These are phyloP conservation scores for Aegithalos caudatus DNA, from an alignment of 2,113 vertebrate species.

Conservation along the genomic window DNA sequence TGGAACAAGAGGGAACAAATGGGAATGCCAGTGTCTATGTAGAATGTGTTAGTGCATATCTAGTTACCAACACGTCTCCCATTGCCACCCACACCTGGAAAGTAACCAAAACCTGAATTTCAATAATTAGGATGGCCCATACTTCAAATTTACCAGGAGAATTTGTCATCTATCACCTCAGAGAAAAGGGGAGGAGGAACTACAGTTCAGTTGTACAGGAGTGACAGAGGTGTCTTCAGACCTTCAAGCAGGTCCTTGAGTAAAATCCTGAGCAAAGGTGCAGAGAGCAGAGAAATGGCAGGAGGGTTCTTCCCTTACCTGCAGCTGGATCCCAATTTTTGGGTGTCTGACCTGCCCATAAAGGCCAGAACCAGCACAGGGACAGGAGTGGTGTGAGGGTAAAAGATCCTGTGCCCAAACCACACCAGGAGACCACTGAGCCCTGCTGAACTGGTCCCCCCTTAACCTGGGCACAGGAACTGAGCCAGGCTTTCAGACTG, in stretches of 20 bases:
- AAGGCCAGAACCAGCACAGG: neutral
- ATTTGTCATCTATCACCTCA: neutral
- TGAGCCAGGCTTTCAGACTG: neutral
- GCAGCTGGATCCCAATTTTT: neutral
- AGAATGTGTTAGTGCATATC: rapidly evolving
- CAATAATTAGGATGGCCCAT: neutral
- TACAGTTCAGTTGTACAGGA: neutral
- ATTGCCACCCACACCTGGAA: neutral
- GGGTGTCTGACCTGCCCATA: neutral
- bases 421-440: neutral
- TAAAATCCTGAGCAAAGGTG: neutral
- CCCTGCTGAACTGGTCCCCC: neutral
- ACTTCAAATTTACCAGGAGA: neutral
- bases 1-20: neutral
- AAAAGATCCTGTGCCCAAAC: neutral
- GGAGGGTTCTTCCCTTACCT: neutral
- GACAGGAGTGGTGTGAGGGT: neutral
- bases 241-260: neutral
- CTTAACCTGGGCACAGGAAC: neutral
- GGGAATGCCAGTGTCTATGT: neutral
- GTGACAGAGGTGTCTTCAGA: neutral
- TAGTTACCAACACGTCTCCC: neutral
- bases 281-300: neutral
- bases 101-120: neutral
- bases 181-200: neutral